These are phyloP conservation scores for Caenorhabditis briggsae DNA, from an alignment of 1,140 invertebrate genomes.

Conservation along the genomic window DNA sequence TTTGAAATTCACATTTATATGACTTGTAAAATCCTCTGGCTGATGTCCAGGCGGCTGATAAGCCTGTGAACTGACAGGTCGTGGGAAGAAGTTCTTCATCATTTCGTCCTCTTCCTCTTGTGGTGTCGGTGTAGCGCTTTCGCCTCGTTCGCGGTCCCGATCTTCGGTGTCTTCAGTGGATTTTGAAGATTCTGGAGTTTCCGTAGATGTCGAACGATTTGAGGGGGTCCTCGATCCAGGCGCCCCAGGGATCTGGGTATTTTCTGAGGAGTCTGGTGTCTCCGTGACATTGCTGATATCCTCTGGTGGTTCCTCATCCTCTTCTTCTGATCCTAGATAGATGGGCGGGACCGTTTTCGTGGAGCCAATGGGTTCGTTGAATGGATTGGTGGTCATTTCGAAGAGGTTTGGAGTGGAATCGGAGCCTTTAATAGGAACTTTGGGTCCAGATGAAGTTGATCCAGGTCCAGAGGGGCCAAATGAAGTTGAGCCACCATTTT, in stretches of 20 bases:
- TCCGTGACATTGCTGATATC: constrained; percentile 39
- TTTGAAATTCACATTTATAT: constrained; percentile 48
- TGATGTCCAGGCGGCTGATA: constrained; percentile 33
- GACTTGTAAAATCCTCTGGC: constrained; percentile 36
- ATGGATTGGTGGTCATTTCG: constrained; percentile 27
- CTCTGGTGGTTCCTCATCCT: constrained; percentile 28
- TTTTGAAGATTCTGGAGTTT: neutral
- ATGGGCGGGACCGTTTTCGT: neutral
- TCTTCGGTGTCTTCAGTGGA: neutral
- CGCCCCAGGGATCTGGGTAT: constrained; percentile 11
- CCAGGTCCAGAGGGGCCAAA: neutral
- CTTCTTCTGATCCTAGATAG: constrained; percentile 34
- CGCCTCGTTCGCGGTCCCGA: neutral
- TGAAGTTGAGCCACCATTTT: neutral
- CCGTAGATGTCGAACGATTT: no score
- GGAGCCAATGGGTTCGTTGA: neutral
- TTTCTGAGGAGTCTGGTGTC: constrained; percentile 5
- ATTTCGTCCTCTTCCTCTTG: constrained; percentile 27
- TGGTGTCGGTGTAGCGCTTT: neutral
- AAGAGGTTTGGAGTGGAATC: neutral
- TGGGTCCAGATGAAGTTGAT: neutral
- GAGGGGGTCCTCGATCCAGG: neutral
- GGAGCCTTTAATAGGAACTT: neutral
- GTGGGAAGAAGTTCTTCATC: constrained; percentile 48
- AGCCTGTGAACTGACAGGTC: constrained; percentile 31